Evolutionary conservation across 2,113 vertebrate genomes (phyloP).

Genomic region (Heterochromis multidens): DNA sequence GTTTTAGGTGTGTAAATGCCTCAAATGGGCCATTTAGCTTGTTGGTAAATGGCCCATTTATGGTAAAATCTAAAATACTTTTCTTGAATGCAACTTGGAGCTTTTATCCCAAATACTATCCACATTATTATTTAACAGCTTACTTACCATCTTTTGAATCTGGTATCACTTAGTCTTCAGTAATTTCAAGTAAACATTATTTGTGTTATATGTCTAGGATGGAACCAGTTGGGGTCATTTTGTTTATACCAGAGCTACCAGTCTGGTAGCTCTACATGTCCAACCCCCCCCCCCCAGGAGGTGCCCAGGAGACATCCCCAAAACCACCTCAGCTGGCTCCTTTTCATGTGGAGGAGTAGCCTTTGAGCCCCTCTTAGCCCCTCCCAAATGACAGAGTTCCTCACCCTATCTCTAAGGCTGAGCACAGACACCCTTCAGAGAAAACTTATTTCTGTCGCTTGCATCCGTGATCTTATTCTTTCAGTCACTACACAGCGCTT

Average conservation of each 20-base stretch:
- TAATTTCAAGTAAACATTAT: background rate
- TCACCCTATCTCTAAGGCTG: background rate
- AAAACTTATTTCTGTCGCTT: background rate
- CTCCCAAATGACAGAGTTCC: background rate
- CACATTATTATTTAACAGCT: background rate
- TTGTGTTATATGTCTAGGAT: too few relatives aligned
- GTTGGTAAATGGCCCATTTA: too few relatives aligned
- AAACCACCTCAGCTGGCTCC: background rate
- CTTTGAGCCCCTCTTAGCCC: background rate
- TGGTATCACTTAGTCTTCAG: background rate
- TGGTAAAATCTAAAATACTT: background rate
- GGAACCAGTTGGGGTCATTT: too few relatives aligned
- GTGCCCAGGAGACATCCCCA: background rate
- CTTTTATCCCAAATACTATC: background rate
- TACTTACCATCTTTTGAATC: background rate
- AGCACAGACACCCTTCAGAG: background rate
- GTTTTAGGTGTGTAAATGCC: background rate
- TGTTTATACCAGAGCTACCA: too few relatives aligned
- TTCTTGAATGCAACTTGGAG: background rate
- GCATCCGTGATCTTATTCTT: background rate
- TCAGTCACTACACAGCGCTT: background rate
- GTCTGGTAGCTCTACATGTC: too few relatives aligned
- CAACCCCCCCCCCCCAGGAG: background rate
- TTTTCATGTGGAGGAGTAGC: background rate
- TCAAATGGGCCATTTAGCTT: background rate